Evolutionary conservation across 2,888 invertebrate species (phyloP).

Genomic region (Acrobasis suavella): DNA sequence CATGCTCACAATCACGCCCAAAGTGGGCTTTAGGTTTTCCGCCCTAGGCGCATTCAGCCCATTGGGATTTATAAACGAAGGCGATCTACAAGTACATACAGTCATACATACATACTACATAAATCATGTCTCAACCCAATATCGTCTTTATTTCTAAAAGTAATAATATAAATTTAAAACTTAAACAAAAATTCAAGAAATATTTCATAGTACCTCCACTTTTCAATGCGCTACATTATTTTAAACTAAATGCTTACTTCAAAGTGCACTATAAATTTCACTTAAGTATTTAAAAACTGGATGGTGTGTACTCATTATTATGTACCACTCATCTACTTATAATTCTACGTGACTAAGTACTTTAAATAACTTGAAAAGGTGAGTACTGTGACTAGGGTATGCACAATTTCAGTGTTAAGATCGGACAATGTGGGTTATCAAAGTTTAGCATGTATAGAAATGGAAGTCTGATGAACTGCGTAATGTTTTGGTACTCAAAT

Average conservation of each 20-base stretch:
- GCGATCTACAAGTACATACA: too few relatives aligned
- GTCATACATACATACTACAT: too few relatives aligned
- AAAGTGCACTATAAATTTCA: slow-evolving; percentile 4
- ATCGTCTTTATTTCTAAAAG: too few relatives aligned
- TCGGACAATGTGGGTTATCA: not conserved
- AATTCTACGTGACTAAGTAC: slow-evolving; percentile 44
- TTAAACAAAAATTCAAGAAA: not conserved
- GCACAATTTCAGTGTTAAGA: slow-evolving; percentile 27
- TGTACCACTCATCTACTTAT: slow-evolving; percentile 37
- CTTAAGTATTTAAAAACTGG: slow-evolving; percentile 6
- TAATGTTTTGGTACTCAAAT: too few relatives aligned
- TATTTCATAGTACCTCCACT: not conserved
- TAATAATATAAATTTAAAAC: not conserved
- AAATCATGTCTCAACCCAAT: too few relatives aligned
- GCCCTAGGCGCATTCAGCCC: too few relatives aligned
- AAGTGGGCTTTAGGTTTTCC: too few relatives aligned
- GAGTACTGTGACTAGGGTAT: slow-evolving; percentile 34
- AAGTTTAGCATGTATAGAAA: too few relatives aligned
- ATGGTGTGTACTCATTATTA: slow-evolving; percentile 25
- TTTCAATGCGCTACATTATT: not conserved
- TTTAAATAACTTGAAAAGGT: slow-evolving; percentile 42
- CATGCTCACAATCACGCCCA: too few relatives aligned
- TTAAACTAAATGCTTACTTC: not conserved
- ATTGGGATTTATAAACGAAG: too few relatives aligned
- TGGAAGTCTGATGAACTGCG: too few relatives aligned